Evolutionary conservation across 2,113 vertebrate genomes (phyloP), one percentile per base, ranked within the genome.

Genomic region (Prolemur simus): DNA sequence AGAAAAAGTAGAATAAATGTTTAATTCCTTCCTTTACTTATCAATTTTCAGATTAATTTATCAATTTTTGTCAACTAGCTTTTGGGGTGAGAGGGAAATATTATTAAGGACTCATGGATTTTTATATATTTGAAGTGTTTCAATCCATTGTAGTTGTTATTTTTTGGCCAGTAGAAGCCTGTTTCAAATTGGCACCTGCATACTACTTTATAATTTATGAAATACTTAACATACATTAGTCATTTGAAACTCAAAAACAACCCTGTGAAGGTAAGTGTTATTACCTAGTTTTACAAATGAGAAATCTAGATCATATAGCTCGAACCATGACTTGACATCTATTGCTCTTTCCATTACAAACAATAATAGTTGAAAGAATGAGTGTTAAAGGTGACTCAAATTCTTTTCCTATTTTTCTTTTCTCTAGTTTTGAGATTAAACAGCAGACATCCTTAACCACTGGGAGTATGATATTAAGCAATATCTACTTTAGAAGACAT

Each of bases 381-480:
- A 92, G 64, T 58, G 18, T 96, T 94, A 32, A 88, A 93, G 73
- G 49, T 58, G 54, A 54, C 54, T 32, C 86, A 49, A 56, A 69
- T 94, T 86, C 34, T 76, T 92, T 69, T 68, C 56, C 20, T 66
- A n/a, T 74, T 88, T 54, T 76, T 80, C 42, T 74, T 39, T 42
- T 69, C 45, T 21, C 81, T 76, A 29, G 37, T 45, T 93, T 95
- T 71, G 71, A 89, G 80, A 96, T 91, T 96, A 93, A 97, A 95
- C 64, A 96, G 95, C 74, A 87, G 74, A 66, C 13, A 54, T 42
- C 88, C 86, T 92, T 87, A 88, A 91, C 91, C 96, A 93, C 68
- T 84, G 69, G 95, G 96, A 94, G 84, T 94, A 87, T 63, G 86
- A 90, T 73, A 97, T 94, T 96, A 96, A 96, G 96, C 96, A 96